Evolutionary conservation across 2,888 invertebrate species (phyloP).

Genomic region (Odontocerum albicorne): DNA sequence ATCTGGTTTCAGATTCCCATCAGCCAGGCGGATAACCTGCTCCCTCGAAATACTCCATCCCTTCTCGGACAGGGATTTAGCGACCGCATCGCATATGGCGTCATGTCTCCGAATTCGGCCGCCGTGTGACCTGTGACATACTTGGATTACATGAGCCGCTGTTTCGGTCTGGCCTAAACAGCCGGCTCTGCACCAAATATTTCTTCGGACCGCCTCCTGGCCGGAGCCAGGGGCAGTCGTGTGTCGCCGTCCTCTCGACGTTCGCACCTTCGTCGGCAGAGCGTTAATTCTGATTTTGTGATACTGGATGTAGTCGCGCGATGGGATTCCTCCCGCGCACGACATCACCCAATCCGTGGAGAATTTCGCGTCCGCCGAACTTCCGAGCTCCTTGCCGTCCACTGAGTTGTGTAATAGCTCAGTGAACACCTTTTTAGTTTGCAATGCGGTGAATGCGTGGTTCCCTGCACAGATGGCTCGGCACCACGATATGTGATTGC

Average conservation of each 20-base stretch:
- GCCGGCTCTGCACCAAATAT: slow-evolving; percentile 40
- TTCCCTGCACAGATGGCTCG: too few species aligned
- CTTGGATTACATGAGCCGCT: slow-evolving; percentile 40
- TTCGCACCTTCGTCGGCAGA: slow-evolving; percentile 39
- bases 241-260: slow-evolving; percentile 38
- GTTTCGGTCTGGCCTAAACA: slow-evolving; percentile 39
- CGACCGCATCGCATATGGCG: slow-evolving; percentile 37
- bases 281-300: slow-evolving; percentile 40
- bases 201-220: too few species aligned
- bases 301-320: slow-evolving; percentile 41
- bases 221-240: too few species aligned
- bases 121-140: slow-evolving; percentile 42
- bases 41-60: slow-evolving; percentile 40
- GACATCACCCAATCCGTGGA: slow-evolving; percentile 20
- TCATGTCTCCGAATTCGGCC: slow-evolving; percentile 42
- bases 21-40: slow-evolving; percentile 36
- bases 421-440: too few species aligned
- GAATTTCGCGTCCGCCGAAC: too few species aligned
- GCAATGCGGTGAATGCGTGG: too few species aligned
- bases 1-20: slow-evolving; percentile 41
- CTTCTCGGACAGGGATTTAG: slow-evolving; percentile 34
- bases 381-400: slow-evolving; percentile 1
- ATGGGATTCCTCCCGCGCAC: slow-evolving; percentile 36
- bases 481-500: too few species aligned
- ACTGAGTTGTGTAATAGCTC: background rate